phyloP scores from a whole-genome alignment of 2,797 vertebrate species.

The Lepilemur septentrionalis region DNA sequence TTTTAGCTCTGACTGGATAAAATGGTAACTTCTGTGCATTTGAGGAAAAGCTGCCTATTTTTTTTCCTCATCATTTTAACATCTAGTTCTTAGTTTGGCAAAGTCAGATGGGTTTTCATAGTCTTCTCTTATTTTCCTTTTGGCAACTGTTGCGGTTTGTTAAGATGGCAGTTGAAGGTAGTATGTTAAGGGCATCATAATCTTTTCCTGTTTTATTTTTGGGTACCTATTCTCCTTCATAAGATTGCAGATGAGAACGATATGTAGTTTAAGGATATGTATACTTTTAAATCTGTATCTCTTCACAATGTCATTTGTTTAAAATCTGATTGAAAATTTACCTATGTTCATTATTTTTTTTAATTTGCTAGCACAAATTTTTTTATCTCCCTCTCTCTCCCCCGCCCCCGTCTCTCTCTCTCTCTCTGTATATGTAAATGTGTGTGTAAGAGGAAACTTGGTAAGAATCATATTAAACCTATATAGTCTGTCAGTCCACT shows the following conservation, averaged over 20 bases:
- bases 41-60: background rate
- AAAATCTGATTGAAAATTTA: background rate
- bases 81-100: background rate
- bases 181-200: background rate
- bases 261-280: background rate
- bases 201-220: conserved; percentile 1
- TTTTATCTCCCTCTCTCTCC: background rate
- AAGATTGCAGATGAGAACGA: background rate
- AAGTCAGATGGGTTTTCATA: background rate
- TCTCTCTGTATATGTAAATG: background rate
- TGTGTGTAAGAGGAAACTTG: background rate
- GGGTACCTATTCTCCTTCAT: background rate
- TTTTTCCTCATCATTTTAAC: background rate
- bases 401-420: background rate
- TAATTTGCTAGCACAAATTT: background rate
- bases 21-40: conserved; percentile 31
- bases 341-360: background rate
- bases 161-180: background rate
- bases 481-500: background rate
- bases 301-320: background rate
- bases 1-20: background rate
- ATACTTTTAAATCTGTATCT: background rate
- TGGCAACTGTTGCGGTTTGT: background rate
- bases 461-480: background rate
- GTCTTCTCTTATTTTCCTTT: background rate